A percentile compares a stretch with the other conserved stretches of the same genome.
phyloP scores from a whole-genome alignment of 2,797 vertebrate species.

The Austrolebias charrua region DNA sequence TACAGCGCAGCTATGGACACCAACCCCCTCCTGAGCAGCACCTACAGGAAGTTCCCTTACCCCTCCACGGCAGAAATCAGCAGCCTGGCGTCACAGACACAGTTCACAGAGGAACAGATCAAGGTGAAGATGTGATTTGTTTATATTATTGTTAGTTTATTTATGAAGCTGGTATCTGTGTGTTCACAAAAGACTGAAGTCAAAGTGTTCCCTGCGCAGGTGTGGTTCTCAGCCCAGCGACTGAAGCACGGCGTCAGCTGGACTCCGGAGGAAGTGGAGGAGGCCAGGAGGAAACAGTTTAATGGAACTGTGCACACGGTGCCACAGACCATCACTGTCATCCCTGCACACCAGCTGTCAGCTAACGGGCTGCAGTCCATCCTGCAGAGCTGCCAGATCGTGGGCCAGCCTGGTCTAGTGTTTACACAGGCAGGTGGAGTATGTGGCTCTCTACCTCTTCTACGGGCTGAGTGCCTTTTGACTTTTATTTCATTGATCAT shows the following conservation, averaged over 20 bases:
- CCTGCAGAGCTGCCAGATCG: conserved; percentile 98
- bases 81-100: conserved; percentile 91
- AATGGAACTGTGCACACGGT: conserved; percentile 97
- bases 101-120: conserved; percentile 97
- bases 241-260: conserved; percentile 98
- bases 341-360: conserved; percentile 94
- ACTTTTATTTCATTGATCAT: not conserved
- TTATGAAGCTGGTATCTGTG: not conserved
- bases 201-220: conserved; percentile 44
- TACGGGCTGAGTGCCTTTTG: not conserved
- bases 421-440: conserved; percentile 89
- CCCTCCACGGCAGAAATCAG: conserved; percentile 93
- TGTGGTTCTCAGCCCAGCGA: conserved; percentile 98
- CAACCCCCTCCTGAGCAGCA: conserved; percentile 91
- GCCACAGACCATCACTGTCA: conserved; percentile 98
- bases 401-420: conserved; percentile 94
- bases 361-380: conserved; percentile 96
- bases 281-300: conserved; percentile 96
- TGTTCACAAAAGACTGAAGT: not conserved
- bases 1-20: conserved; percentile 95
- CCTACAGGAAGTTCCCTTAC: conserved; percentile 98
- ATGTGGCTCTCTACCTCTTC: not conserved
- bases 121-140: conserved; percentile 76
- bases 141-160: not conserved
- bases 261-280: conserved; percentile 98